Percentiles rank a stretch among this genome's conserved stretches.
phyloP scores from a whole-genome alignment of 1,140 invertebrate species.

The Physella acuta region DNA sequence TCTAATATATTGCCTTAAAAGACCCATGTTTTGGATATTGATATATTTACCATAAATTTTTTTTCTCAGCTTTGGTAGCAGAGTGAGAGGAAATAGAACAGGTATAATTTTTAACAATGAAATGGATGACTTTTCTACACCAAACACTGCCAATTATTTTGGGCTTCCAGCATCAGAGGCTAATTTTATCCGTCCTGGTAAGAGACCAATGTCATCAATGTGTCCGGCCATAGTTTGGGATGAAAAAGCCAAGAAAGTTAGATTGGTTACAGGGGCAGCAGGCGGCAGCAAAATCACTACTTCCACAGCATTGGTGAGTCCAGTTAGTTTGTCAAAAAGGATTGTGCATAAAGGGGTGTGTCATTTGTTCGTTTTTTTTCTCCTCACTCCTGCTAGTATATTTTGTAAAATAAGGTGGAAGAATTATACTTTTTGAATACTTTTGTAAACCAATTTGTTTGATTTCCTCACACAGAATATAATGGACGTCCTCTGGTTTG shows the following conservation, averaged over 20 bases:
- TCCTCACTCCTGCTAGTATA: background rate
- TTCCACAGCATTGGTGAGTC: constrained; percentile 77
- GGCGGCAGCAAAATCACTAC: constrained; percentile 90
- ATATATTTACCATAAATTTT: constrained; percentile 1
- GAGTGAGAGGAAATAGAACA: constrained; percentile 67
- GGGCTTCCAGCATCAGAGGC: constrained; percentile 65
- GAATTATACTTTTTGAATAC: no score
- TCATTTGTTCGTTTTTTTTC: background rate
- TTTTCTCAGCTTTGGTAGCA: constrained; percentile 60
- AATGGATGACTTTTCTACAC: constrained; percentile 94
- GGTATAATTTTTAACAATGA: constrained; percentile 91
- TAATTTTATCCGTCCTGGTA: constrained; percentile 79
- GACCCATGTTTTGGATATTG: no score
- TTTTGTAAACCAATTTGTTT: no score
- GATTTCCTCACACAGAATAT: constrained; percentile 75
- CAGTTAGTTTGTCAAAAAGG: no score
- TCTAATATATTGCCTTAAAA: no score
- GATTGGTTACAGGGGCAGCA: constrained; percentile 82
- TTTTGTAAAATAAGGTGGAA: background rate
- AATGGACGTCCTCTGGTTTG: constrained; percentile 81
- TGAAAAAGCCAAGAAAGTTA: constrained; percentile 67
- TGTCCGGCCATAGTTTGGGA: constrained; percentile 81
- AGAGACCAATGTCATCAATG: constrained; percentile 90
- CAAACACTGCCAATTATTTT: constrained; percentile 74
- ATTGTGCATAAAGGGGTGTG: no score